A percentile compares a stretch with the other conserved stretches of the same genome.
These are phyloP conservation scores for Drosophila azteca DNA, from an alignment of 1,140 invertebrate species.

Conservation along the genomic window DNA sequence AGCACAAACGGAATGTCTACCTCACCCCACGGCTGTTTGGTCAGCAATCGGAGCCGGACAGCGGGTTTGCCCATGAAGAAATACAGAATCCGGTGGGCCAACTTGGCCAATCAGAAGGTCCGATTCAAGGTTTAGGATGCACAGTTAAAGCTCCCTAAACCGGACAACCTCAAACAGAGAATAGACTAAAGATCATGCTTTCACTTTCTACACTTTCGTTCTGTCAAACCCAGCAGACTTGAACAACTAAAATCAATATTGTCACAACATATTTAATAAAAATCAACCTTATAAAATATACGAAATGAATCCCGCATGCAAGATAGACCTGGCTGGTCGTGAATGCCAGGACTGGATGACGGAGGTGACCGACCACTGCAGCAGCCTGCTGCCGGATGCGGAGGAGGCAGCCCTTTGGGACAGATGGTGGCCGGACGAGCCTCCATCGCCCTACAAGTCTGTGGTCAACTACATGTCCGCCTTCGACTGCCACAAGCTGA, in stretches of 20 bases:
- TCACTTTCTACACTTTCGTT: not conserved
- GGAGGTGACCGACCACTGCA: conserved; percentile 44
- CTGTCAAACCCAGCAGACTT: not conserved
- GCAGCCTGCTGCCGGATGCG: conserved; percentile 24
- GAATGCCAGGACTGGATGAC: conserved; percentile 58
- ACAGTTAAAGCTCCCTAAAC: not conserved
- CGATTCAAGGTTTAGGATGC: not conserved
- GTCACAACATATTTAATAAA: not conserved
- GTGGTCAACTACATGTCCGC: conserved; percentile 43
- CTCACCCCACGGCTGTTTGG: not conserved
- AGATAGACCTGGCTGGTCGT: conserved; percentile 23
- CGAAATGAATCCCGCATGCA: conserved; percentile 59
- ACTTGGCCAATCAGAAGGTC: not conserved
- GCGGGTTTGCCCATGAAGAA: not conserved
- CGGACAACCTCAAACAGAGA: not conserved
- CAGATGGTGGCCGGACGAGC: conserved; percentile 52
- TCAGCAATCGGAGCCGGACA: not conserved
- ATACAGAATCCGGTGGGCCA: conserved; percentile 28
- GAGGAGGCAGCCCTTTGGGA: conserved; percentile 50
- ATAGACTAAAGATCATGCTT: no score
- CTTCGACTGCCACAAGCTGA: conserved; percentile 51
- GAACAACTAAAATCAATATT: not conserved
- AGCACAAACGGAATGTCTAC: no score
- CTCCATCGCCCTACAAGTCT: conserved; percentile 14
- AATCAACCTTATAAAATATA: conserved; percentile 1